These are phyloP conservation scores for Decapterus maruadsi DNA, from an alignment of 2,797 vertebrate species.

Conservation along the genomic window DNA sequence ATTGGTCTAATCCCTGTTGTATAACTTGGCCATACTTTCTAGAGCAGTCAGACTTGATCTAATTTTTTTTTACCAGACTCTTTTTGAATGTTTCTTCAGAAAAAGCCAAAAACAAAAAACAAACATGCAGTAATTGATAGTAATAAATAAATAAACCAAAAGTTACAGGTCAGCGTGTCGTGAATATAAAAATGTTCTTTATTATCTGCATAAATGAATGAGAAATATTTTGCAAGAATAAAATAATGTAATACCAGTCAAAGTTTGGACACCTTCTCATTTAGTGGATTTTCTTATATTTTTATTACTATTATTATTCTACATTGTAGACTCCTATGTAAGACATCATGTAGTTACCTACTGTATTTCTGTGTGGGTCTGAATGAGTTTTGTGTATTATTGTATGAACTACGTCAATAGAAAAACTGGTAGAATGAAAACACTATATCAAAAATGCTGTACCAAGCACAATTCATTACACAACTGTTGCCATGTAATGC, in stretches of 20 bases:
- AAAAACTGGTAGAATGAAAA: not conserved
- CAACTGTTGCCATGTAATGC: not conserved
- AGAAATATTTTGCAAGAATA: not conserved
- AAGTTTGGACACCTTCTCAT: too few species aligned
- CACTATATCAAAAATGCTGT: not conserved
- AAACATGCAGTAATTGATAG: not conserved
- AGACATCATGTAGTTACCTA: too few species aligned
- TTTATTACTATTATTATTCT: too few species aligned
- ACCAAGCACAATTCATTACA: not conserved
- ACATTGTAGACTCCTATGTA: too few species aligned
- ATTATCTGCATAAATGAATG: not conserved
- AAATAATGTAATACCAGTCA: too few species aligned
- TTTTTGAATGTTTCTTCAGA: not conserved
- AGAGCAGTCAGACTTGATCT: not conserved
- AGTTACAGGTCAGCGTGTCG: not conserved
- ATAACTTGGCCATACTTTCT: not conserved
- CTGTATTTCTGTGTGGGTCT: not conserved
- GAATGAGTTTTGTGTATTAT: not conserved
- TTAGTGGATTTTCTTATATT: too few species aligned
- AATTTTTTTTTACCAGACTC: too few species aligned
- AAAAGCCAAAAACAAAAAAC: not conserved
- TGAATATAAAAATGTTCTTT: not conserved
- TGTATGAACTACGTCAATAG: too few species aligned
- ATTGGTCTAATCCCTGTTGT: not conserved
- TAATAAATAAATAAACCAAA: too few species aligned